These are phyloP conservation scores for Drosophila prolongata DNA, from an alignment of 2,888 invertebrate species.

Conservation along the genomic window DNA sequence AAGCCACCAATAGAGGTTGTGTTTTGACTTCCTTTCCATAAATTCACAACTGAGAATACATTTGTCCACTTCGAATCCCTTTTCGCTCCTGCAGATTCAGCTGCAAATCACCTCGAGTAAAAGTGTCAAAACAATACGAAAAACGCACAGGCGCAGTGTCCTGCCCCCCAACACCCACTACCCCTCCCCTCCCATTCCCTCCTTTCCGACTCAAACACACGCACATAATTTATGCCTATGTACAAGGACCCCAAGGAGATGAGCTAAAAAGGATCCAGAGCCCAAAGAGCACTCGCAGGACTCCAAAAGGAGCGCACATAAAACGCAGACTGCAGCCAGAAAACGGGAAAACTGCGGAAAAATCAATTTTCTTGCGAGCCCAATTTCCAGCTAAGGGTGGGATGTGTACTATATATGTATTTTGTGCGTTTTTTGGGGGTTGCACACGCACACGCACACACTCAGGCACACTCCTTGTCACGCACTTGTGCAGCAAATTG, in stretches of 20 bases:
- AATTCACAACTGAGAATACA: background rate
- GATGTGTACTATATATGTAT: slow-evolving; percentile 28
- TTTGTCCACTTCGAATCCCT: slow-evolving; percentile 9
- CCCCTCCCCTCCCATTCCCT: no score
- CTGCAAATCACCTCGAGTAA: slow-evolving; percentile 73
- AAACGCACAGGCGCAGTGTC: slow-evolving; percentile 59
- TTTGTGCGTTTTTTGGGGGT: slow-evolving; percentile 39
- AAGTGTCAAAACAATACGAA: slow-evolving; percentile 75
- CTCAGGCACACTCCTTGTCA: slow-evolving; percentile 32
- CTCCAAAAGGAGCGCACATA: slow-evolving; percentile 59
- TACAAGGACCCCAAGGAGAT: slow-evolving; percentile 43
- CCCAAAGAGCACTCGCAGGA: slow-evolving; percentile 40
- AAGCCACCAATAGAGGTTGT: background rate
- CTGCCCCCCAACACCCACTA: background rate
- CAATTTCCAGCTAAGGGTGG: slow-evolving; percentile 27
- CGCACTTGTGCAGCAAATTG: slow-evolving; percentile 77
- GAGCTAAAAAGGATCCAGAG: slow-evolving; percentile 20
- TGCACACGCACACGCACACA: slow-evolving; percentile 35
- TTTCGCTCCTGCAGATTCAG: slow-evolving; percentile 35
- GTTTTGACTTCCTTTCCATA: background rate
- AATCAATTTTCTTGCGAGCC: slow-evolving; percentile 74
- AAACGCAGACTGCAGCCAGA: slow-evolving; percentile 71
- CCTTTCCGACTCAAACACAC: slow-evolving; percentile 9
- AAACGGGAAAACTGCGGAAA: slow-evolving; percentile 66
- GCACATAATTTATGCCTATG: slow-evolving; percentile 73